A percentile compares a stretch with the other conserved stretches of the same genome.
Conservation (phyloP, 2,888 invertebrate genomes). For the Lymantria monacha region DNA sequence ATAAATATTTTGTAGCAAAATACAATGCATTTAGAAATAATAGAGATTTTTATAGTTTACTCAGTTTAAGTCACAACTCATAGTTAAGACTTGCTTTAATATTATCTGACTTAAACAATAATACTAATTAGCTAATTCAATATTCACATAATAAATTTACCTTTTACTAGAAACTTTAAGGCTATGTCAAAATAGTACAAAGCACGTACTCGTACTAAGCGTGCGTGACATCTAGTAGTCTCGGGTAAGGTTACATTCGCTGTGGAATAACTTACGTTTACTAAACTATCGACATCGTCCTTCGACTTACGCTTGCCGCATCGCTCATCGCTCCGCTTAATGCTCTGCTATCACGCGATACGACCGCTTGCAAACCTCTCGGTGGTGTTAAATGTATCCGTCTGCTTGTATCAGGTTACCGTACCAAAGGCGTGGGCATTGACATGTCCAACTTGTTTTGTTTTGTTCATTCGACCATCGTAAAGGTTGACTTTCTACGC, state of each 20-base stretch:
- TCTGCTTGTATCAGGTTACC: conserved; percentile 77
- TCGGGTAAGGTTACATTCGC: conserved; percentile 51
- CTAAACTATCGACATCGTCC: conserved; percentile 49
- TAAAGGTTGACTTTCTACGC: conserved; percentile 77
- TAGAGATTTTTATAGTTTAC: too few relatives aligned
- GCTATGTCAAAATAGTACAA: too few relatives aligned
- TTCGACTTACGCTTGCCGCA: conserved; percentile 44
- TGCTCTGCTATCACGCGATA: conserved; percentile 47
- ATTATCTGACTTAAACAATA: too few relatives aligned
- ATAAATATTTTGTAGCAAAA: too few relatives aligned
- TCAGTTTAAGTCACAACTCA: too few relatives aligned
- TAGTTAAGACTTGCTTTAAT: too few relatives aligned
- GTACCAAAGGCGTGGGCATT: conserved; percentile 80
- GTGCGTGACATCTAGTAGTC: conserved; percentile 69
- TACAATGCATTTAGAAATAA: too few relatives aligned
- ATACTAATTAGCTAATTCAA: too few relatives aligned
- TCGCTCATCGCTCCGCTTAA: conserved; percentile 58
- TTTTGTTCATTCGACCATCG: conserved; percentile 72
- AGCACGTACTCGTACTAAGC: conserved; percentile 29
- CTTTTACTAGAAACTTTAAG: too few relatives aligned
- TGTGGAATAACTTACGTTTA: conserved; percentile 50
- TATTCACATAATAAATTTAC: too few relatives aligned
- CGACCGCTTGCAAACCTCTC: conserved; percentile 59
- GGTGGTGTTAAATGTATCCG: conserved; percentile 78
- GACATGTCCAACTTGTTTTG: conserved; percentile 79